These are phyloP conservation scores for Heliothis virescens DNA, from an alignment of 1,140 invertebrate species.

Conservation along the genomic window DNA sequence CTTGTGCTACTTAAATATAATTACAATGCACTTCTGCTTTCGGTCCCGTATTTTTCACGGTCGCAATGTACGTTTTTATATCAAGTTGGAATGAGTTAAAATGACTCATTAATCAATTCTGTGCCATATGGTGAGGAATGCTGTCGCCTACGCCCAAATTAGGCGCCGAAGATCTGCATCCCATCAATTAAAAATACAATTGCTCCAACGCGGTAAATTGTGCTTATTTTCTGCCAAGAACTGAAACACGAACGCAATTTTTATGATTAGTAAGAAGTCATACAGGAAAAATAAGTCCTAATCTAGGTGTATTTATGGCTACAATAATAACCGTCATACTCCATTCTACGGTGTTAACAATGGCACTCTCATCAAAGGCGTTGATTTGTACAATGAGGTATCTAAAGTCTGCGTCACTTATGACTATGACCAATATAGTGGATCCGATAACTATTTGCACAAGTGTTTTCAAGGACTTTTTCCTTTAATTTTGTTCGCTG, in stretches of 20 bases:
- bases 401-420: slow-evolving; percentile 26
- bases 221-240: slow-evolving; percentile 4
- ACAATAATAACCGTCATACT: neutral
- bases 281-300: slow-evolving; percentile 24
- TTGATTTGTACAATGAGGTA: slow-evolving; percentile 32
- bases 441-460: slow-evolving; percentile 60
- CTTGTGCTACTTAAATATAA: slow-evolving; percentile 12
- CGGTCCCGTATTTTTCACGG: neutral
- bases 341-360: neutral
- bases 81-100: slow-evolving; percentile 7
- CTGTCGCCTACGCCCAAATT: slow-evolving; percentile 35
- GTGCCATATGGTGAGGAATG: slow-evolving; percentile 34
- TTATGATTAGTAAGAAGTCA: neutral
- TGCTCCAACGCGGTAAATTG: neutral
- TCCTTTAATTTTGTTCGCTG: slow-evolving; percentile 40
- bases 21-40: neutral
- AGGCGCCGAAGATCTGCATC: too few relatives aligned
- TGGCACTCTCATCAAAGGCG: slow-evolving; percentile 7
- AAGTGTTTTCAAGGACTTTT: slow-evolving; percentile 57
- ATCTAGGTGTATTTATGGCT: neutral
- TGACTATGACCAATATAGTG: slow-evolving; percentile 52
- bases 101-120: slow-evolving; percentile 41
- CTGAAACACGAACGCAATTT: neutral
- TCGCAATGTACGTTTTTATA: neutral
- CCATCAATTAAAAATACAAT: too few relatives aligned